A percentile compares a stretch with the other conserved stretches of the same genome.
These are phyloP conservation scores for Tetragnatha versicolor DNA, from an alignment of 1,140 invertebrate species.

Conservation along the genomic window DNA sequence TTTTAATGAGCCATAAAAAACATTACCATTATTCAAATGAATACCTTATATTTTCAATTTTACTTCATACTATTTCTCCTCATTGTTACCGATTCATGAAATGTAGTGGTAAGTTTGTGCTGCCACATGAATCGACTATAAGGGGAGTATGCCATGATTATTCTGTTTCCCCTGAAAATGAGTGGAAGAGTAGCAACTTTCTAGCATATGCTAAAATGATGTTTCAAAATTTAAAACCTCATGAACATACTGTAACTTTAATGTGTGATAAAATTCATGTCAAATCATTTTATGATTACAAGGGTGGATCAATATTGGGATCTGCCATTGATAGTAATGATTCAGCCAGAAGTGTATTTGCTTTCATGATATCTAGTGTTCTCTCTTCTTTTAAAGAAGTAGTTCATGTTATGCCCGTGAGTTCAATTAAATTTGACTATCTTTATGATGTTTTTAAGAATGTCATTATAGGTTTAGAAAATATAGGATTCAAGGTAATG, in stretches of 20 bases:
- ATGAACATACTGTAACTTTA: constrained; percentile 2
- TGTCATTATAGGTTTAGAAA: constrained; percentile 26
- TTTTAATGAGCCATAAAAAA: neutral
- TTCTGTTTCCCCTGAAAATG: neutral
- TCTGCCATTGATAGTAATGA: constrained; percentile 41
- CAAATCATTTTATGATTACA: constrained; percentile 29
- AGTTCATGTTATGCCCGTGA: constrained; percentile 42
- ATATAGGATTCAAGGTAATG: constrained; percentile 10
- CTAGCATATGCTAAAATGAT: neutral
- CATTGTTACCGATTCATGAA: neutral
- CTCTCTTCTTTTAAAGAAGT: constrained; percentile 47
- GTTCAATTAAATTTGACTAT: constrained; percentile 28
- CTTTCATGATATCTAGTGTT: constrained; percentile 56
- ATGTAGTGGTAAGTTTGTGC: neutral
- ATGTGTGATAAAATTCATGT: constrained; percentile 27
- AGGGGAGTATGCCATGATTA: neutral
- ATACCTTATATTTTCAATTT: neutral
- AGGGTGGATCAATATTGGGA: constrained; percentile 52
- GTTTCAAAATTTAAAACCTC: neutral
- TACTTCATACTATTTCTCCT: constrained; percentile 6
- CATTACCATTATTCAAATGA: neutral
- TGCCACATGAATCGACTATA: constrained; percentile 2
- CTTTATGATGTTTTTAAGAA: constrained; percentile 14
- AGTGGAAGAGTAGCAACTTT: neutral
- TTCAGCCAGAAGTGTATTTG: constrained; percentile 52